phyloP scores from a whole-genome alignment of 2,888 invertebrate genomes.

The Brachycybe producta region DNA sequence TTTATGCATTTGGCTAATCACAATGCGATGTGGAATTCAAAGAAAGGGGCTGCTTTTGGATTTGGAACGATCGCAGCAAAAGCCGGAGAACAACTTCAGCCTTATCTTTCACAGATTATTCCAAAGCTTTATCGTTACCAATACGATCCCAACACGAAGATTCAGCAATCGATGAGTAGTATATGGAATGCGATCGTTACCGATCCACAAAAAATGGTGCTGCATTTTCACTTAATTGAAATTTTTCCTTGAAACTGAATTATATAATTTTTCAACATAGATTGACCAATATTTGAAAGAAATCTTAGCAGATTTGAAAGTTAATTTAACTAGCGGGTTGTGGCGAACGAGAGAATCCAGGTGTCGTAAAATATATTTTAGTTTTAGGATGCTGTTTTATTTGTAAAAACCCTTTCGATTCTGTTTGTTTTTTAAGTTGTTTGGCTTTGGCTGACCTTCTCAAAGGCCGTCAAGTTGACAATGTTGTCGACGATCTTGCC shows the following conservation, averaged over 20 bases:
- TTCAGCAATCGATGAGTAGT: conserved; percentile 82
- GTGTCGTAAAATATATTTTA: conserved; percentile 27
- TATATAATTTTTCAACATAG: conserved; percentile 36
- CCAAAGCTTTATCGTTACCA: conserved; percentile 76
- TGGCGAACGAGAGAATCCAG: conserved; percentile 83
- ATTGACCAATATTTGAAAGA: conserved; percentile 66
- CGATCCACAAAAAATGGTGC: conserved; percentile 72
- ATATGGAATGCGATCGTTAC: conserved; percentile 86
- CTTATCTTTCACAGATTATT: conserved; percentile 69
- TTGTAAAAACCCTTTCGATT: too few species aligned
- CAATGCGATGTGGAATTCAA: conserved; percentile 87
- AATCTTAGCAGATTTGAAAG: conserved; percentile 63
- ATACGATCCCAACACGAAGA: conserved; percentile 82
- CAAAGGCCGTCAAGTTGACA: conserved; percentile 42
- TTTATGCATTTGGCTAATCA: conserved; percentile 93
- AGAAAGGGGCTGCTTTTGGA: conserved; percentile 87
- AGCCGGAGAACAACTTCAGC: conserved; percentile 68
- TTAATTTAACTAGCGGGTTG: conserved; percentile 66
- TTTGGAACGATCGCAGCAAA: conserved; percentile 72
- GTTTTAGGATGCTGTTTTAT: too few species aligned
- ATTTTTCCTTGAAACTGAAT: not conserved
- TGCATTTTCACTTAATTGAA: too few species aligned
- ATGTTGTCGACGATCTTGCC: conserved; percentile 36
- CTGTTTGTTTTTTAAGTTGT: conserved; percentile 48
- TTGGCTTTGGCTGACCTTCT: conserved; percentile 73